Conservation (phyloP, 1,140 invertebrate species). For the Orchesella cincta region DNA sequence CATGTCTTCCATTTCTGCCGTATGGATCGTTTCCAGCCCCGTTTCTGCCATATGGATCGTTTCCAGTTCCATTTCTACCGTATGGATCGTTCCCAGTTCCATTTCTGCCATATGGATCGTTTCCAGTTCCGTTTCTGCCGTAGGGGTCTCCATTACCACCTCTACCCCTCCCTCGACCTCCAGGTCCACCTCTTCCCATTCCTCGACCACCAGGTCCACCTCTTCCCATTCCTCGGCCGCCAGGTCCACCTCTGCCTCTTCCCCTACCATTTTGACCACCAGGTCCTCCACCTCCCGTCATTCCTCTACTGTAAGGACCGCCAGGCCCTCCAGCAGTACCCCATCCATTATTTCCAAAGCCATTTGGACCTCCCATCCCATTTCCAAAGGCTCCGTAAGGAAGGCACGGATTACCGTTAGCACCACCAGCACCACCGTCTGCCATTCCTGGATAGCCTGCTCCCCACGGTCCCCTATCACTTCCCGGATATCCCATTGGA, state of each 20-base stretch:
- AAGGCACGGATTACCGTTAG: neutral
- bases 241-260: neutral
- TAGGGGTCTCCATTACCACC: neutral
- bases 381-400: neutral
- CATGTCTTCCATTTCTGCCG: neutral
- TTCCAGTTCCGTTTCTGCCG: neutral
- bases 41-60: neutral
- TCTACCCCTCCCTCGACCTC: neutral
- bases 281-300: neutral
- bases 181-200: neutral
- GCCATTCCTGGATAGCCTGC: neutral
- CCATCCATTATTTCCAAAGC: neutral
- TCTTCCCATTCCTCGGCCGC: neutral
- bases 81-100: neutral
- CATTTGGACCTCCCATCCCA: neutral
- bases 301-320: neutral
- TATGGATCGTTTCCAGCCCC: neutral
- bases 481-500: conserved; percentile 36
- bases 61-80: neutral
- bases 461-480: conserved; percentile 12
- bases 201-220: neutral
- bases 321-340: neutral
- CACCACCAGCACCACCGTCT: neutral
- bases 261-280: neutral
- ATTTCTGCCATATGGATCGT: neutral